Percentiles rank a stretch among this genome's conserved stretches.
These are phyloP conservation scores for Brachylomia viminalis DNA, from an alignment of 2,888 invertebrate genomes.

Conservation along the genomic window DNA sequence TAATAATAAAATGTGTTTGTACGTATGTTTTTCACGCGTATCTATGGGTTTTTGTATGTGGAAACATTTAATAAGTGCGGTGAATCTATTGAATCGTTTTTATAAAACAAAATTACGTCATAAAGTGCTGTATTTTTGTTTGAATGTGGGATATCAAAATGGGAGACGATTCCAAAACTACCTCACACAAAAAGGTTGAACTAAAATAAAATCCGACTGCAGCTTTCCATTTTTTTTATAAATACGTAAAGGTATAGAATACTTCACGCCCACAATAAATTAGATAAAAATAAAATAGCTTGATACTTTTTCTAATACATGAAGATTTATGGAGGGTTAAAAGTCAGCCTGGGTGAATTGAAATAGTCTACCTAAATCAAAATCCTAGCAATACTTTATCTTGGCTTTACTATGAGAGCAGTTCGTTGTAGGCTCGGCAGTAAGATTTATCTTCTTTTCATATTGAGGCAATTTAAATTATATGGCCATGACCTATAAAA, in stretches of 20 bases:
- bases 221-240: neutral
- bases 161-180: too few species aligned
- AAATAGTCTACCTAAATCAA: constrained; percentile 56
- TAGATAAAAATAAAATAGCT: constrained; percentile 24
- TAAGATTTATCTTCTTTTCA: constrained; percentile 43
- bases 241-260: neutral
- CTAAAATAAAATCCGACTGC: neutral
- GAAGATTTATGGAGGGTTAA: constrained; percentile 49
- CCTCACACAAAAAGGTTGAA: neutral
- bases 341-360: constrained; percentile 49
- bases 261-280: constrained; percentile 5
- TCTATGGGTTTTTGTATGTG: too few species aligned
- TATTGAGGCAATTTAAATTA: constrained; percentile 38
- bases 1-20: neutral
- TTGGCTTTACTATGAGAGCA: constrained; percentile 44
- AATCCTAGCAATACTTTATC: constrained; percentile 53
- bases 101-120: too few species aligned
- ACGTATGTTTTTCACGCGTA: too few species aligned
- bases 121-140: too few species aligned
- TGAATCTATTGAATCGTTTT: too few species aligned
- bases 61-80: too few species aligned
- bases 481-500: neutral
- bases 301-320: constrained; percentile 31
- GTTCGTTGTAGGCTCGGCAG: constrained; percentile 41
- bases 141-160: too few species aligned